phyloP scores from a whole-genome alignment of 2,888 invertebrate genomes.

The Thyatira batis region DNA sequence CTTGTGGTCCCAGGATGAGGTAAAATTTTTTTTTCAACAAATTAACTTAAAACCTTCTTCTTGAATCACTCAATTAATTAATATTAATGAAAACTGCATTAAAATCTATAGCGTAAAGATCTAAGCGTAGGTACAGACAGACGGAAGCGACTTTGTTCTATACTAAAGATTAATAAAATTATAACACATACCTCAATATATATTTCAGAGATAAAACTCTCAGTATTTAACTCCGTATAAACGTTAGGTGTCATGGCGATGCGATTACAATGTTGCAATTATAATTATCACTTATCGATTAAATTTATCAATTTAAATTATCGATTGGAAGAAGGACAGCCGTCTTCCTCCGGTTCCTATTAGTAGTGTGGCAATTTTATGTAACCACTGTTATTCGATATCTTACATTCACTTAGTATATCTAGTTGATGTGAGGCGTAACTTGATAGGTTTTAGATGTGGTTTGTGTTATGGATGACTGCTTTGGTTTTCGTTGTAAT shows the following conservation, averaged over 20 bases:
- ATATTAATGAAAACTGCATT: no score
- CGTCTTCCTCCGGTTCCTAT: not conserved
- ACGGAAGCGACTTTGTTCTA: no score
- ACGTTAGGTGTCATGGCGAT: not conserved
- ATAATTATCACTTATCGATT: not conserved
- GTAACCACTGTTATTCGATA: slow-evolving; percentile 33
- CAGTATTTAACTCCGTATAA: not conserved
- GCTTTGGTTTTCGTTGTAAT: not conserved
- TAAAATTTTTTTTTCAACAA: no score
- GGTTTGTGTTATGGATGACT: not conserved
- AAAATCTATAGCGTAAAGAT: no score
- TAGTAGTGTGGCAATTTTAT: slow-evolving; percentile 8
- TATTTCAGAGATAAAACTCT: not conserved
- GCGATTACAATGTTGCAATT: not conserved
- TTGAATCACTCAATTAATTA: no score
- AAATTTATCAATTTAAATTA: not conserved
- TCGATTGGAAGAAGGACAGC: not conserved
- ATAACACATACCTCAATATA: not conserved
- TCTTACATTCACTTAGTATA: slow-evolving; percentile 10
- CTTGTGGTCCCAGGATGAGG: no score
- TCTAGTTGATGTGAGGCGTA: slow-evolving; percentile 13
- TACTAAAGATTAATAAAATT: not conserved
- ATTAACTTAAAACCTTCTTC: no score
- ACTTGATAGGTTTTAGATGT: slow-evolving; percentile 10
- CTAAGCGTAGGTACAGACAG: no score